These are phyloP conservation scores for Limnephilus marmoratus DNA, from an alignment of 2,888 invertebrate genomes.

Conservation along the genomic window DNA sequence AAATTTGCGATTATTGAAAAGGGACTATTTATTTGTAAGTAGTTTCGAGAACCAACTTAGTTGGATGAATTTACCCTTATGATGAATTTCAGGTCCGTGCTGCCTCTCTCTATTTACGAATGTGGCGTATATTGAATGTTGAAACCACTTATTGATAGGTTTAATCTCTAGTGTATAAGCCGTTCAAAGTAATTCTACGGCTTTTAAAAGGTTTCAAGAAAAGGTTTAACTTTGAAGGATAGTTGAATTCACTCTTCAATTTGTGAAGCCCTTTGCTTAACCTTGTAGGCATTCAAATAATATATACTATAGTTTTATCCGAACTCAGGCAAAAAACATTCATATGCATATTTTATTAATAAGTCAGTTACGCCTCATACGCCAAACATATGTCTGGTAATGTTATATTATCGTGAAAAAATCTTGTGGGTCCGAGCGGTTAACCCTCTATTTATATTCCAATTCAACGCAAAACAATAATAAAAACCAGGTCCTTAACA, in stretches of 20 bases:
- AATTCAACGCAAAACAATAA: too few species aligned
- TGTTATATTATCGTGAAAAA: too few species aligned
- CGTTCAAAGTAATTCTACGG: not conserved
- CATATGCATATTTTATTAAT: too few species aligned
- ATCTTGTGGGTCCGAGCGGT: too few species aligned
- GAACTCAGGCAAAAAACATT: too few species aligned
- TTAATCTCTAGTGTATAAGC: not conserved
- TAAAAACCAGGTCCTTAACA: too few species aligned
- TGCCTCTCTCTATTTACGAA: not conserved
- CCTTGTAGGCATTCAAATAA: not conserved
- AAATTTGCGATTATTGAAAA: not conserved
- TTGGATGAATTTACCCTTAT: not conserved
- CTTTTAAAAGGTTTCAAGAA: not conserved
- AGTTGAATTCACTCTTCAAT: not conserved
- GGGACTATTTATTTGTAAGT: not conserved
- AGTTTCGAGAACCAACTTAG: not conserved
- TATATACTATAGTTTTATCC: too few species aligned
- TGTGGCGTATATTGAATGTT: not conserved
- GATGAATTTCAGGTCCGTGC: not conserved
- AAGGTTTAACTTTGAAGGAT: not conserved
- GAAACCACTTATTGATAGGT: not conserved
- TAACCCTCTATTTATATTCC: too few species aligned
- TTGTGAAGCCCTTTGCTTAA: not conserved
- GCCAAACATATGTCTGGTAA: too few species aligned
- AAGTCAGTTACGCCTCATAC: too few species aligned